Evolutionary conservation across 1,140 invertebrate genomes (phyloP).

Genomic region (Drosophila setifemur): DNA sequence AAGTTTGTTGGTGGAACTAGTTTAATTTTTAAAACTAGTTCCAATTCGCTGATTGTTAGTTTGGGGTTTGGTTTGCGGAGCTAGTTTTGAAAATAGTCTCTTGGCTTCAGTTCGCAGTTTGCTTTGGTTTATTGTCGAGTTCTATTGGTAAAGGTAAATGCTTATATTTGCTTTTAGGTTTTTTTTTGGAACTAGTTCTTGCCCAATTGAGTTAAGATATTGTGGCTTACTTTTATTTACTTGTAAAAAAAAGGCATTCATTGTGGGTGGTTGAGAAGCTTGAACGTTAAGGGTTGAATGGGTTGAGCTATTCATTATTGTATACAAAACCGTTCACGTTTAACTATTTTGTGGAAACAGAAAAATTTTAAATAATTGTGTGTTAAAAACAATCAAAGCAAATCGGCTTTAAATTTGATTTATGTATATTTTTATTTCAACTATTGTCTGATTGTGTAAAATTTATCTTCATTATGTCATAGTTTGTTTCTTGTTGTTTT

Average conservation of each 20-base stretch:
- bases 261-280: constrained; percentile 1
- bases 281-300: neutral
- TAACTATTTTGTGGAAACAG: neutral
- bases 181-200: constrained; percentile 21
- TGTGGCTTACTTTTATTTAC: constrained; percentile 4
- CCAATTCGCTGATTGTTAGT: constrained; percentile 13
- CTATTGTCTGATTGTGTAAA: constrained; percentile 50
- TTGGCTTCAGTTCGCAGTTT: neutral
- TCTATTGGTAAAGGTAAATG: constrained; percentile 34
- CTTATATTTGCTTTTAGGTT: neutral
- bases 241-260: constrained; percentile 27
- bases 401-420: neutral
- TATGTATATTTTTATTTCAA: constrained; percentile 37
- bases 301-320: constrained; percentile 3
- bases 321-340: constrained; percentile 22
- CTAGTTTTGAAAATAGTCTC: constrained; percentile 11
- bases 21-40: too few relatives aligned
- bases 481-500: constrained; percentile 20
- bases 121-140: constrained; percentile 44
- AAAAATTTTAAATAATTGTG: neutral
- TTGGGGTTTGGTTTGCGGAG: neutral
- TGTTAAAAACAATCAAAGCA: constrained; percentile 10
- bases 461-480: constrained; percentile 18
- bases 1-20: constrained; percentile 1
- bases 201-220: neutral